Evolutionary conservation across 2,888 invertebrate species (phyloP), one percentile per base, ranked within the genome.

Genomic region (Nemoura dubitans): DNA sequence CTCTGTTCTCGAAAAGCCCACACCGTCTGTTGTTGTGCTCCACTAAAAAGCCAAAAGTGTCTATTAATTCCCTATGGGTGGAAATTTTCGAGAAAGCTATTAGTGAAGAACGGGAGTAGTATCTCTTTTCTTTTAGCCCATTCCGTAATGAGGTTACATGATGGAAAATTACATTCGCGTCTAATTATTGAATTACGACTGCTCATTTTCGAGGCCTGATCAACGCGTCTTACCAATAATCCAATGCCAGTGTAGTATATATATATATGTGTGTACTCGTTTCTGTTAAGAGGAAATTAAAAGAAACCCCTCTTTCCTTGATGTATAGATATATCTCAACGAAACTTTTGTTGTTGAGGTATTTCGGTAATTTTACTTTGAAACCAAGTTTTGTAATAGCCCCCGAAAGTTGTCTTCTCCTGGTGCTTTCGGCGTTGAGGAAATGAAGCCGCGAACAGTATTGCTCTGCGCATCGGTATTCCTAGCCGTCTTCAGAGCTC

Each of bases 91-190:
- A 83, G 85, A 84, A 87, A 84, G 86, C 87, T 87, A 83, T 87
- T 87, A 87, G 78, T 81, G 80, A 84, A 30, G 80, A 42, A 30
- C 80, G 25, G 76, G 28, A 80, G 27, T 82, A 83, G 76, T 83
- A 6, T 84, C 85, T 85, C 82, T 85, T 76, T 87, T 85, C 85
- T 85, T 82, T 82, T 59, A 59, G 59, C 83, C 28, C 83, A 78
- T 59, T 85, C 27, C 30, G 83, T 87, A 87, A 87, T 86, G 87
- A 87, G 87, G 87, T 87, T 87, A 87, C 81, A 86, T 87, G 86
- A 87, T 87, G 86, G 87, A 87, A 87, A 87, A 87, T 87, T 87
- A 87, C 87, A 76, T 83, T 85, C 86, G 86, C 86, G 87, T 87
- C 85, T 87, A 87, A 87, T 87, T 87, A 87, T 87, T 87, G 87